Base-by-base conservation (phyloP, 2,888 invertebrate genomes). In the Gymnocheta viridis region DNA sequence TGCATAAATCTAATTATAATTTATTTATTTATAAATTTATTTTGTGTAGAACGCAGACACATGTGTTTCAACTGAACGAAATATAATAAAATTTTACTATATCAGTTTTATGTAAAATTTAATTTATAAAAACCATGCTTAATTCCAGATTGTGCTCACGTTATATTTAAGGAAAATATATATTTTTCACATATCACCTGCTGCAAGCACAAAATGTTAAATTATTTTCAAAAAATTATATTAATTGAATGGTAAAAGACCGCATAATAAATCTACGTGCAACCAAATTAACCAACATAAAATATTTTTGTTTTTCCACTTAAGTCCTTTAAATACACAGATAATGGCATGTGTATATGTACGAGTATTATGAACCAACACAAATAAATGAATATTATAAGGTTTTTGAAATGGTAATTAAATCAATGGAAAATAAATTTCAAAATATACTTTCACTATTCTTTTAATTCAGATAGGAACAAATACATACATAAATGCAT, bases 231-330 rank as follows among this genome's bases (percentile, higher is more conserved):
- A 58, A 69, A 78, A 82, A 73, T 72, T 62, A 54, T 35, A 67
- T 78, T 73, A 78, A 82, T 78, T 78, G 67, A 82, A 78, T 60
- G 58, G 54, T 38, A 60, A 69, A 73, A 69, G 14, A 56, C 82
- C 82, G 35, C 82, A 76, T 27, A 82, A 82, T 67, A 78, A 78
- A 76, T 76, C 78, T 67, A 32, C 67, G 44, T 62, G 32, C 29
- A 62, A 78, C 73, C 82, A 67, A 73, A 73, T 44, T 44, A 56
- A 62, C 54, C 62, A 44, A 44, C 49, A 41, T 27, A 44, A 54
- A 54, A 27, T 41, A n/a, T 41, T 0, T 9, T 29, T 58, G 41
- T 44, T 56, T 82, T 41, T 58, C 7, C 17, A 58, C 56, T 66
- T 54, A 38, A 67, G 60, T 74, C 60, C 49, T 67, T 72, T 80